Percentiles rank a stretch among this genome's conserved stretches.
phyloP scores from a whole-genome alignment of 2,113 vertebrate genomes.

The Rhombomys opimus region DNA sequence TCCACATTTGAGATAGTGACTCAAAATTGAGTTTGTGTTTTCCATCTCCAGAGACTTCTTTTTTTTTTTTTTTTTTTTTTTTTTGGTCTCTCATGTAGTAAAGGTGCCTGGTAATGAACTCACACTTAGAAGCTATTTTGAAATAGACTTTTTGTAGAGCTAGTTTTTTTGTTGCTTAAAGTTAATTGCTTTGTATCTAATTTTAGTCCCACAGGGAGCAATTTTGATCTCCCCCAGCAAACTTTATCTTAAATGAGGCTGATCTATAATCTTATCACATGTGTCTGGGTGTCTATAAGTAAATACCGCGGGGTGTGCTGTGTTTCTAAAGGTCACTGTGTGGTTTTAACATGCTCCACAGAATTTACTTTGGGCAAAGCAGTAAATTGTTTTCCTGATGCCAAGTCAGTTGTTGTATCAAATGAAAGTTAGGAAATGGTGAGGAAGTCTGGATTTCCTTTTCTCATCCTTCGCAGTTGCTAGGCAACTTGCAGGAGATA shows the following conservation, averaged over 20 bases:
- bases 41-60: conserved; percentile 22
- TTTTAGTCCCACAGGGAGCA: conserved; percentile 73
- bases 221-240: conserved; percentile 69
- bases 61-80: background rate
- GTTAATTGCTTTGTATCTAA: conserved; percentile 82
- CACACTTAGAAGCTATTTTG: conserved; percentile 65
- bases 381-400: conserved; percentile 23
- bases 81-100: background rate
- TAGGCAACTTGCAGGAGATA: conserved; percentile 21
- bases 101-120: conserved; percentile 67
- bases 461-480: conserved; percentile 9
- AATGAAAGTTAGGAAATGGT: conserved; percentile 26
- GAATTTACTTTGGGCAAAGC: background rate
- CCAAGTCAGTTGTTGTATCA: background rate
- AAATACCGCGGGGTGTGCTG: conserved; percentile 11
- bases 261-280: conserved; percentile 64
- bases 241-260: conserved; percentile 76
- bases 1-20: background rate
- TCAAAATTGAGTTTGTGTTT: background rate
- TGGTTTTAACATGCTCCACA: background rate
- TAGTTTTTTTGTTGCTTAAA: conserved; percentile 78
- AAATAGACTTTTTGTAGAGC: conserved; percentile 77
- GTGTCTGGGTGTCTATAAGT: conserved; percentile 57
- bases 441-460: conserved; percentile 1
- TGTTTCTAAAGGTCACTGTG: conserved; percentile 25